Evolutionary conservation across 2,888 invertebrate genomes (phyloP).

Genomic region (Prosapia bicincta): DNA sequence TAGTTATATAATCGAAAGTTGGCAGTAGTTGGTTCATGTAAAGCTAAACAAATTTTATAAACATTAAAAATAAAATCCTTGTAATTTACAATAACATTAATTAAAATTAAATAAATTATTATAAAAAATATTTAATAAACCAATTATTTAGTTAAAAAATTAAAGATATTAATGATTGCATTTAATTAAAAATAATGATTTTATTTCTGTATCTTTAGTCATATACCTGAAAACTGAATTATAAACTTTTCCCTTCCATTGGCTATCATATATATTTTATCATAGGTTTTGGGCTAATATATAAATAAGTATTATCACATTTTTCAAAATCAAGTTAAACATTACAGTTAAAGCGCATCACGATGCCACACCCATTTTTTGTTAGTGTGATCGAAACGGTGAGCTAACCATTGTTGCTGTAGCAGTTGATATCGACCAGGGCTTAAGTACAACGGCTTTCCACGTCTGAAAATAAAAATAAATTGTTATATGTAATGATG

Average conservation of each 20-base stretch:
- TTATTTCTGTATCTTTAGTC: too few relatives aligned
- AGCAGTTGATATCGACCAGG: constrained; percentile 86
- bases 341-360: constrained; percentile 62
- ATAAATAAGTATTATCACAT: background rate
- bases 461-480: constrained; percentile 78
- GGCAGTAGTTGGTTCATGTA: too few relatives aligned
- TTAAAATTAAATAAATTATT: background rate
- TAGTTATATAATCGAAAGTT: too few relatives aligned
- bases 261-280: background rate
- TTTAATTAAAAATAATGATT: too few relatives aligned
- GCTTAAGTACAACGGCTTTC: constrained; percentile 93
- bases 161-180: background rate
- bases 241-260: background rate
- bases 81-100: background rate
- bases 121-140: too few relatives aligned
- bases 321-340: background rate
- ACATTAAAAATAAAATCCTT: background rate
- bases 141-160: background rate
- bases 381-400: constrained; percentile 92
- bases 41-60: too few relatives aligned
- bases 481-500: too few relatives aligned
- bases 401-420: constrained; percentile 95
- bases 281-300: background rate
- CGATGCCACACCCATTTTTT: constrained; percentile 94
- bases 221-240: too few relatives aligned